Percentiles rank a stretch among this genome's conserved stretches.
Evolutionary conservation across 2,888 invertebrate genomes (phyloP).

Genomic region (Erannis defoliaria): DNA sequence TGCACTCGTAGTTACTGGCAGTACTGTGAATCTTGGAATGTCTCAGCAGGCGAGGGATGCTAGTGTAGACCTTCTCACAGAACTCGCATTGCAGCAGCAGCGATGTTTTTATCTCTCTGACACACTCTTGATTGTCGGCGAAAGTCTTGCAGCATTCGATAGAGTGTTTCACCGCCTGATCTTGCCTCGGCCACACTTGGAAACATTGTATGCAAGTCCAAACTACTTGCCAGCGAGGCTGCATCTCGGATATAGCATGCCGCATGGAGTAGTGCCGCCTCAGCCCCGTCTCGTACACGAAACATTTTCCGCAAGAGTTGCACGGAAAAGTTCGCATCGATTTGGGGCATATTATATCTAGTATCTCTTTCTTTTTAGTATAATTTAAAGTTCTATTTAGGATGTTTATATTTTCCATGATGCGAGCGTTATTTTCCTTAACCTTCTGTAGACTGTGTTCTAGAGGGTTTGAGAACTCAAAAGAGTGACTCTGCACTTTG

Average conservation of each 20-base stretch:
- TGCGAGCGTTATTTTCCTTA: constrained; percentile 79
- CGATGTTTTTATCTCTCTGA: constrained; percentile 79
- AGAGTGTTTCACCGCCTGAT: constrained; percentile 72
- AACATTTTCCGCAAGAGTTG: constrained; percentile 78
- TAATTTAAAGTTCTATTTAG: constrained; percentile 78
- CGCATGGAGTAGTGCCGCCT: constrained; percentile 73
- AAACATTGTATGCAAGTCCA: constrained; percentile 83
- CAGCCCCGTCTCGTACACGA: constrained; percentile 80
- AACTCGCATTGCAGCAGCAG: constrained; percentile 80
- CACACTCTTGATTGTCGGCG: constrained; percentile 58
- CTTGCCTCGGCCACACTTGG: constrained; percentile 80
- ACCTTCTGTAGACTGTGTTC: constrained; percentile 80
- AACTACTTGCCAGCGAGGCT: constrained; percentile 78
- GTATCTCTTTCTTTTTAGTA: constrained; percentile 77
- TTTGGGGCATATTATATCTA: constrained; percentile 69
- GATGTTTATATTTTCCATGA: constrained; percentile 82
- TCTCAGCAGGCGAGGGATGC: constrained; percentile 74
- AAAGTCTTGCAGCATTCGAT: constrained; percentile 64
- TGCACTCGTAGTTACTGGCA: constrained; percentile 89
- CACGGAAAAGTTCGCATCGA: constrained; percentile 72
- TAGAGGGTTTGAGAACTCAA: constrained; percentile 60
- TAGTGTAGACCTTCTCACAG: constrained; percentile 80
- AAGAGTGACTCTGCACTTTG: constrained; percentile 6
- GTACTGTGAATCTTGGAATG: constrained; percentile 86
- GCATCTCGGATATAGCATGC: constrained; percentile 65